A percentile compares a stretch with the other conserved stretches of the same genome.
Conservation (phyloP, 2,113 vertebrate species). For the Machaerirhynchus nigripectus region DNA sequence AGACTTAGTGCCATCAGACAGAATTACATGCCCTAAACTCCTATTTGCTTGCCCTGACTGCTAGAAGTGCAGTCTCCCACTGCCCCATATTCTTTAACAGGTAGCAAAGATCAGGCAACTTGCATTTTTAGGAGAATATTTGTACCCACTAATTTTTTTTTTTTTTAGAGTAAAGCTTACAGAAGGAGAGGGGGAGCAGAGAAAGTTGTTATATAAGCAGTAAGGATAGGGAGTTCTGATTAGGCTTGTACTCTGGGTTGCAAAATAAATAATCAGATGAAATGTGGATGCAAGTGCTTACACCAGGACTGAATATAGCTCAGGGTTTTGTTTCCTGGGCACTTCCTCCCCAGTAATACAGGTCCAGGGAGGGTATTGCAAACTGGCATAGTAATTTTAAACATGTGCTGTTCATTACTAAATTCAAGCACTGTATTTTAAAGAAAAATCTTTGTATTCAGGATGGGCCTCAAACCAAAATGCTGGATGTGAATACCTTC, state of each 20-base stretch:
- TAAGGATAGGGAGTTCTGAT: not conserved
- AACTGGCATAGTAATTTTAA: not conserved
- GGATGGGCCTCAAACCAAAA: not conserved
- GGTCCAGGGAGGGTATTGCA: not conserved
- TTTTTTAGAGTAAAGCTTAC: not conserved
- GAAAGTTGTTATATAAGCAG: constrained; percentile 13
- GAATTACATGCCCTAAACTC: not conserved
- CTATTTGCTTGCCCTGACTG: not conserved
- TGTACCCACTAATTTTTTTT: not conserved
- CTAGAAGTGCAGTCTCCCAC: not conserved
- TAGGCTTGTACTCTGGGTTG: not conserved
- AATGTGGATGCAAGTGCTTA: not conserved
- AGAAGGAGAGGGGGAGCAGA: constrained; percentile 32
- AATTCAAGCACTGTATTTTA: not conserved
- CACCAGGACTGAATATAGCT: not conserved
- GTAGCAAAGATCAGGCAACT: not conserved
- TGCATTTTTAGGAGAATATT: not conserved
- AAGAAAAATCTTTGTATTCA: not conserved
- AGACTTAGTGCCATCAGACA: not conserved
- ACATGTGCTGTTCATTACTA: not conserved
- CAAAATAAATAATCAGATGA: not conserved
- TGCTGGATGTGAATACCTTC: not conserved
- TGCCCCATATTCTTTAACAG: not conserved
- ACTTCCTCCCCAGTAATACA: not conserved
- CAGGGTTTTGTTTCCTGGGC: not conserved